Evolutionary conservation across 30 jellyfish, hydroid and myxozoan species (phyloP).

Genomic region (Cassiopea xamachana): DNA sequence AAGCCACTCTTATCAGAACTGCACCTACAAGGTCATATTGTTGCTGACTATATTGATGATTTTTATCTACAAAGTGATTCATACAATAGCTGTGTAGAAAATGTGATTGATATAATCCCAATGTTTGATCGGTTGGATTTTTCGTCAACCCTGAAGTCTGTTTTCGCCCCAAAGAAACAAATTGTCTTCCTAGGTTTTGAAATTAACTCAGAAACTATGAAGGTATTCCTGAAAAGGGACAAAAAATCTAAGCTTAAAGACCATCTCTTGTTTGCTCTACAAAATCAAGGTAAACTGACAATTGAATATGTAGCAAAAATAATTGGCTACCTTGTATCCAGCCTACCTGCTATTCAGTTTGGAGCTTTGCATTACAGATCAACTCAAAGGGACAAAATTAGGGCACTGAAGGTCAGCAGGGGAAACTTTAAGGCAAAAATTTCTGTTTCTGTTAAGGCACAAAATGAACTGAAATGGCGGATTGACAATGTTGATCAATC

Average conservation of each 20-base stretch:
- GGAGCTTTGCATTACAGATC: constrained; percentile 58
- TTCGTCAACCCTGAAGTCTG: constrained; percentile 31
- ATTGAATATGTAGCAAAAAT: constrained; percentile 9
- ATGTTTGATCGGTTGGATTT: constrained; percentile 27
- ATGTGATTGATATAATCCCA: constrained; percentile 36
- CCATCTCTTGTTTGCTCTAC: not conserved
- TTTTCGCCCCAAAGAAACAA: constrained; percentile 15
- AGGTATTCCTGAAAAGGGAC: constrained; percentile 3
- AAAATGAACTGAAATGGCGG: constrained; percentile 58
- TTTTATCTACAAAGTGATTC: constrained; percentile 47
- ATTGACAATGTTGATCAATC: constrained; percentile 7
- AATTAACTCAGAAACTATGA: constrained; percentile 16
- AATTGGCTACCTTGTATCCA: constrained; percentile 7
- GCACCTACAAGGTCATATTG: constrained; percentile 44
- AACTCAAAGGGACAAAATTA: constrained; percentile 12
- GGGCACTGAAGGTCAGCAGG: constrained; percentile 2
- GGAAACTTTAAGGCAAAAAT: constrained; percentile 37
- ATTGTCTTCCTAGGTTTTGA: constrained; percentile 40
- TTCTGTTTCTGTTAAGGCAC: not conserved
- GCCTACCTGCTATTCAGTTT: constrained; percentile 49
- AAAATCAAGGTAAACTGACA: not conserved
- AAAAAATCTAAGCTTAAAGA: not conserved
- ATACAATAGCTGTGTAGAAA: constrained; percentile 30
- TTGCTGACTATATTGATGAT: constrained; percentile 53
- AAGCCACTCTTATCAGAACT: constrained; percentile 52